Base-by-base conservation (phyloP, 2,797 vertebrate genomes). In the Vultur gryphus region DNA sequence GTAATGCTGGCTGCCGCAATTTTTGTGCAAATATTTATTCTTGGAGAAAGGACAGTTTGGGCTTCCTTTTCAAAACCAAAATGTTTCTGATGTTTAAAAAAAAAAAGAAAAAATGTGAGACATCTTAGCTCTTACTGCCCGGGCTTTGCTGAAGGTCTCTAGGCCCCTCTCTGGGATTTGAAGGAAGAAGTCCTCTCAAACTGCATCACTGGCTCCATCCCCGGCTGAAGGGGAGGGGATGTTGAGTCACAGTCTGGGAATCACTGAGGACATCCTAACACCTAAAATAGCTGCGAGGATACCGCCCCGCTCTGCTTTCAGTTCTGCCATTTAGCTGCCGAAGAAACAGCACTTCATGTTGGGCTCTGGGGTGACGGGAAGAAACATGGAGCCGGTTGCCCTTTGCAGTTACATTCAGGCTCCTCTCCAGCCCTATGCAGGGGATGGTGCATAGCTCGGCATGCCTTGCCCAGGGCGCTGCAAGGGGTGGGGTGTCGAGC, bases 11-110 rank as follows among this genome's bases (percentile, higher is more conserved):
- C 73, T 66, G 58, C 66, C 0, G 0, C 66, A 84, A 21, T 37
- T 84, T 61, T 84, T 72, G 23, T 78, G 61, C 58, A 93, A 96
- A 96, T 93, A 86, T 86, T 97, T 94, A 9, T 69, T 84, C 37
- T 82, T 79, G 33, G 57, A 87, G 64, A 54, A 95, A 65, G 24
- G 49, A 43, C 26, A 23, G 20, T 76, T 87, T 11, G 4, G 51
- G 19, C 80, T 93, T 94, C 73, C 54, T 84, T 94, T 94, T 93
- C 76, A 92, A 93, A 95, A 92, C 39, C 0, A 0, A 86, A 90
- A 65, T 52, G 9, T 48, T 84, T 90, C 46, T 81, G 51, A 81
- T 61, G 19, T 87, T 72, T 19, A 9, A 62, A 83, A 66, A 13
- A 11, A 67, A 48, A 44, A 4, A 18, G 9, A 35, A 20, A 49